These are phyloP conservation scores for Zosterops borbonicus DNA, from an alignment of 2,113 vertebrate species.

Conservation along the genomic window DNA sequence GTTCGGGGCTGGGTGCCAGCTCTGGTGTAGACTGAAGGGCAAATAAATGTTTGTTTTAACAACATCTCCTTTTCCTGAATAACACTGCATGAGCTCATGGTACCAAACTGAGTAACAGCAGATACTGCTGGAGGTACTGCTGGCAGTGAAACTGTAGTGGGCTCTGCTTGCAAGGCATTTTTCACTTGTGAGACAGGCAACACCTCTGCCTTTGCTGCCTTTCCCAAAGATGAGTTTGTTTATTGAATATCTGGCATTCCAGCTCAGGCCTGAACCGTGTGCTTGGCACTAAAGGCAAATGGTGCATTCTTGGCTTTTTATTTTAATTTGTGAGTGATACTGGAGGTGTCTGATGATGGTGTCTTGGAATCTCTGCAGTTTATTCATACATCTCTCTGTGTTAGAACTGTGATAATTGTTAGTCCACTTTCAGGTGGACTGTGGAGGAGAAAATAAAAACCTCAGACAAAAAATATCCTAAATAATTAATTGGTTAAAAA, in stretches of 20 bases:
- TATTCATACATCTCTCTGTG: not conserved
- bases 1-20: not conserved
- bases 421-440: not conserved
- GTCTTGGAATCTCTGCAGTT: not conserved
- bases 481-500: not conserved
- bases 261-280: not conserved
- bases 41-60: slow-evolving; percentile 42
- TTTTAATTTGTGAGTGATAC: not conserved
- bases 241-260: not conserved
- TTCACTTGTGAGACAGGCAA: not conserved
- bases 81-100: not conserved
- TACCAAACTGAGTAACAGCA: not conserved
- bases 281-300: not conserved
- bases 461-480: not conserved
- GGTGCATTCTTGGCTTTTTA: not conserved
- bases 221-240: not conserved
- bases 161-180: not conserved
- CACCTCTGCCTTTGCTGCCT: not conserved
- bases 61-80: slow-evolving; percentile 8
- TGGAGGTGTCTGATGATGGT: not conserved
- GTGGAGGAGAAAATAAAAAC: not conserved
- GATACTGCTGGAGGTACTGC: not conserved
- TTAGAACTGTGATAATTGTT: not conserved
- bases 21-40: slow-evolving; percentile 25
- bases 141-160: not conserved